These are phyloP conservation scores for Anthoscopus minutus DNA, from an alignment of 2,113 vertebrate species.

Conservation along the genomic window DNA sequence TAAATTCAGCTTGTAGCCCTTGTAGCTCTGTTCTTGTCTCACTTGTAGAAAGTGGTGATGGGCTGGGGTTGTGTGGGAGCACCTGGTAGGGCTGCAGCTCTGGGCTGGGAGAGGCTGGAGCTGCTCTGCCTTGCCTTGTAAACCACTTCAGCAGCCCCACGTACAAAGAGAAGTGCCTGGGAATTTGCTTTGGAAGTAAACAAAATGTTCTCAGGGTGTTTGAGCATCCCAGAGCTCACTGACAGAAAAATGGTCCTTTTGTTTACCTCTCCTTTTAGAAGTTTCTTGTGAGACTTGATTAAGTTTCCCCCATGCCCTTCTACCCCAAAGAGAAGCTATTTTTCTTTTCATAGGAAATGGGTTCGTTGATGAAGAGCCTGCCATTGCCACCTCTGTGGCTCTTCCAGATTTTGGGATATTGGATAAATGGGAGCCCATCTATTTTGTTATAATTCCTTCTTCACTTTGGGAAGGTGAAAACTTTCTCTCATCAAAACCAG, in stretches of 20 bases:
- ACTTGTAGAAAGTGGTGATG: neutral
- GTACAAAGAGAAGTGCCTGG: neutral
- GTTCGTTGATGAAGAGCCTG: neutral
- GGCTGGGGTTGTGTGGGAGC: neutral
- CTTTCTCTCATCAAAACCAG: neutral
- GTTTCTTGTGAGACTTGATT: neutral
- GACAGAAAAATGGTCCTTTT: neutral
- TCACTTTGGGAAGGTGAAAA: neutral
- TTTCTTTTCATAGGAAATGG: neutral
- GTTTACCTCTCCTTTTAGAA: neutral
- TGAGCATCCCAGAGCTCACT: neutral
- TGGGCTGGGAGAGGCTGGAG: neutral
- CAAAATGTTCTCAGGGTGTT: neutral
- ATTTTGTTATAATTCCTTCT: neutral
- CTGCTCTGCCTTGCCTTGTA: neutral
- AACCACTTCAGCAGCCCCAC: neutral
- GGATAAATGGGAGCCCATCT: neutral
- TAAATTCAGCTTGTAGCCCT: accelerated
- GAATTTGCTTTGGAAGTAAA: neutral
- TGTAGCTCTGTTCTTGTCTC: neutral
- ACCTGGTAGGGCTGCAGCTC: neutral
- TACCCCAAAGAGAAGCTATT: neutral
- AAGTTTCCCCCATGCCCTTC: neutral
- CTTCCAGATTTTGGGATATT: neutral
- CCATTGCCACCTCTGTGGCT: neutral